These are phyloP conservation scores for Menidia menidia DNA, from an alignment of 2,797 vertebrate genomes.

Conservation along the genomic window DNA sequence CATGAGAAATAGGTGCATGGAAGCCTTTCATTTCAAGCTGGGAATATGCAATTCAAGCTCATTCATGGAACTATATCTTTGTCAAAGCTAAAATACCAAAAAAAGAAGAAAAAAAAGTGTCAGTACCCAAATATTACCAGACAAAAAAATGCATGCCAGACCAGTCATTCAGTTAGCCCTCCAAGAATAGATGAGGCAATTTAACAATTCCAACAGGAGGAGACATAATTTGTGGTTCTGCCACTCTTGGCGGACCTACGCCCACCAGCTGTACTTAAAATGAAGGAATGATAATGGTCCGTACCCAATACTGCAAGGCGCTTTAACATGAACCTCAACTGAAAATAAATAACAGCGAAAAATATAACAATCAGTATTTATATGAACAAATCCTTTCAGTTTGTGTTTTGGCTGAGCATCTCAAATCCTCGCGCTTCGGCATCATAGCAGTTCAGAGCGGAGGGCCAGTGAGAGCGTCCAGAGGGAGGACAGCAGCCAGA, in stretches of 20 bases:
- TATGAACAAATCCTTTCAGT: constrained; percentile 53
- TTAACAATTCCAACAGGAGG: constrained; percentile 27
- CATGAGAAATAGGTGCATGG: not conserved
- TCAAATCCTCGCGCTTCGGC: constrained; percentile 48
- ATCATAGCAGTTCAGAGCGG: constrained; percentile 62
- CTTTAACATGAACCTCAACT: constrained; percentile 56
- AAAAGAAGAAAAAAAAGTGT: not conserved
- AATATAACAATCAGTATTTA: constrained; percentile 54
- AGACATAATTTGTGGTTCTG: constrained; percentile 20
- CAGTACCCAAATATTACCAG: not conserved
- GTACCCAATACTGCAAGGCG: constrained; percentile 55
- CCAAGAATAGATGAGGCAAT: constrained; percentile 11
- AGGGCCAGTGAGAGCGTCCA: constrained; percentile 70
- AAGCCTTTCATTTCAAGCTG: not conserved
- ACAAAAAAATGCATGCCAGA: constrained; percentile 4
- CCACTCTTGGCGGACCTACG: constrained; percentile 18
- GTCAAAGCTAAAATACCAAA: not conserved
- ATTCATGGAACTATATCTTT: not conserved
- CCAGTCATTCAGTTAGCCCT: constrained; percentile 7
- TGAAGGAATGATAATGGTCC: constrained; percentile 40
- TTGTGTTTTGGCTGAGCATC: constrained; percentile 30
- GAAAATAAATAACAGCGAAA: constrained; percentile 53
- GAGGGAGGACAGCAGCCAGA: constrained; percentile 69
- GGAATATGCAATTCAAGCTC: not conserved
- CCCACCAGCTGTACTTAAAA: constrained; percentile 19